Conservation (phyloP, 1,140 invertebrate genomes). For the Panagrolaimus sp. region DNA sequence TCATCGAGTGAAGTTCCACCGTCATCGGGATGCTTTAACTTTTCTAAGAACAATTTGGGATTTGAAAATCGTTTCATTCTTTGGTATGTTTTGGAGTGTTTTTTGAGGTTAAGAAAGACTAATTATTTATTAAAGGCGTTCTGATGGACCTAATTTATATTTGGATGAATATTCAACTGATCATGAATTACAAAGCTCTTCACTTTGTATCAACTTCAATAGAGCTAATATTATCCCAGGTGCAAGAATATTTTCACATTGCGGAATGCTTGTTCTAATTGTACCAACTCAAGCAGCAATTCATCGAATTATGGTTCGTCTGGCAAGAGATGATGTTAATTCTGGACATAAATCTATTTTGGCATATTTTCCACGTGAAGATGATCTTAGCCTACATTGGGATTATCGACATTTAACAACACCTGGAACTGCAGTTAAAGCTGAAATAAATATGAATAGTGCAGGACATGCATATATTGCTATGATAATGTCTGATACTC, state of each 20-base stretch:
- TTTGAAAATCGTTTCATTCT: constrained; percentile 23
- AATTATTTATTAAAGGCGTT: constrained; percentile 5
- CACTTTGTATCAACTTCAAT: constrained; percentile 24
- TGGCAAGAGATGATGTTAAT: not conserved
- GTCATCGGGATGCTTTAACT: constrained; percentile 22
- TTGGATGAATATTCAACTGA: constrained; percentile 21
- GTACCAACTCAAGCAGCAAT: constrained; percentile 23
- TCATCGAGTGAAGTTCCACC: constrained; percentile 12
- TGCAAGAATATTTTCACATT: constrained; percentile 12
- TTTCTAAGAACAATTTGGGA: not conserved
- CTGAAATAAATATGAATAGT: not conserved
- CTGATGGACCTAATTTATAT: constrained; percentile 23
- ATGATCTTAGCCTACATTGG: not conserved
- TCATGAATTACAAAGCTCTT: constrained; percentile 17
- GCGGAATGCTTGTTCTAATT: constrained; percentile 16
- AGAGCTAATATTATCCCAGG: constrained; percentile 19
- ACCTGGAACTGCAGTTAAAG: not conserved
- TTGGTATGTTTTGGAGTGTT: constrained; percentile 14
- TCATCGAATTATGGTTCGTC: constrained; percentile 13
- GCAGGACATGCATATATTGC: not conserved
- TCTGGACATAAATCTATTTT: not conserved
- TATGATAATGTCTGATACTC: not conserved
- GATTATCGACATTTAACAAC: not conserved
- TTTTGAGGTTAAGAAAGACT: constrained; percentile 8
- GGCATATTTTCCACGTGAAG: constrained; percentile 1